phyloP scores from a whole-genome alignment of 2,113 vertebrate species.

The Oncorhynchus kisutch region DNA sequence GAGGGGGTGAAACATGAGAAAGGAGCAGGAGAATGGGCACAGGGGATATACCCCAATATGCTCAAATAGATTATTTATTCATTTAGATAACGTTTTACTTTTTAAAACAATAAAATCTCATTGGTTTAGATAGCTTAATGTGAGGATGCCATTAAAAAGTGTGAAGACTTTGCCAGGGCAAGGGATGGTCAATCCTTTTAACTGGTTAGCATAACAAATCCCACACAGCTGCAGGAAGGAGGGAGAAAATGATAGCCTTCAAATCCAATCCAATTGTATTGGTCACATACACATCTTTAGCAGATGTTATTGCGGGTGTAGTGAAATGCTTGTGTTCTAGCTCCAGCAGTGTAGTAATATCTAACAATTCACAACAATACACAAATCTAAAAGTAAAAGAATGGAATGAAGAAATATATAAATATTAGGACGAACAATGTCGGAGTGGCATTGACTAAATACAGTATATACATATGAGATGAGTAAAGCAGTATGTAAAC shows the following conservation, averaged over 20 bases:
- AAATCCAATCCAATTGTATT: too few relatives aligned
- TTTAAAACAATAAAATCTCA: background rate
- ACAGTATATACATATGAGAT: too few relatives aligned
- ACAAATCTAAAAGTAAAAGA: too few relatives aligned
- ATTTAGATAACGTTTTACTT: background rate
- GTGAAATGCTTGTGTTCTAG: too few relatives aligned
- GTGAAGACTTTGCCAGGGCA: background rate
- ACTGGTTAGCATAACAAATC: background rate
- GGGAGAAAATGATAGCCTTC: background rate
- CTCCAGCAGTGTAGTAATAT: too few relatives aligned
- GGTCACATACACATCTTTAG: too few relatives aligned
- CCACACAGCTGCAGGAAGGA: background rate
- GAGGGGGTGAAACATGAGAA: background rate
- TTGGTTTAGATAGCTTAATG: background rate
- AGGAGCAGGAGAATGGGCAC: background rate
- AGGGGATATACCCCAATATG: background rate
- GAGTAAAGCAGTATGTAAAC: too few relatives aligned
- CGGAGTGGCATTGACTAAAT: too few relatives aligned
- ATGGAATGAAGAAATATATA: too few relatives aligned
- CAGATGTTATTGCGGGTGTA: too few relatives aligned
- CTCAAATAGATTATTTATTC: background rate
- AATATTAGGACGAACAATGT: too few relatives aligned
- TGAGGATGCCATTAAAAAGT: background rate
- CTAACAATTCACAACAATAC: too few relatives aligned
- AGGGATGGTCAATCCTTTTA: constrained; percentile 1